Base-by-base conservation (phyloP, 2,113 vertebrate species). In the Phaethornis superciliosus region DNA sequence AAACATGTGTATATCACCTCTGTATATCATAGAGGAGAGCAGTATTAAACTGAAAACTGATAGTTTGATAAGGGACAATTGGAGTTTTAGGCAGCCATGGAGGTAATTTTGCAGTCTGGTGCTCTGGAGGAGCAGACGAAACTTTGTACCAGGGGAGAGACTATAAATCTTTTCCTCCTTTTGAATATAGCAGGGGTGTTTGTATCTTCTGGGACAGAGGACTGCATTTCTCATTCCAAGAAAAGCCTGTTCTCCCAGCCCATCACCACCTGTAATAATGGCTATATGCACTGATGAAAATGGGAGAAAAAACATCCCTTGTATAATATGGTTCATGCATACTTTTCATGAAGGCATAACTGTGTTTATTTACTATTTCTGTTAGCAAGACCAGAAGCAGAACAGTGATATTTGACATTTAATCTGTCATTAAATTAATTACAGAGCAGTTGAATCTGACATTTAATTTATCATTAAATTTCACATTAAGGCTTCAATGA, bases 391-490 rank as follows among this genome's bases (percentile, higher is more conserved):
- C 74, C 68, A 81, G 92, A 64, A 88, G 56, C 44, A 64, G 72
- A 92, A 92, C 42, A 77, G 90, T 85, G 89, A 93, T 80, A 62
- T 55, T 49, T 92, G 88, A 90, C 88, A 90, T 95, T 93, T 90
- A 94, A 56, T 81, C 65, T 90, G 88, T 88, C 85, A 84, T 92
- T 85, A 88, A 78, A 93, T 95, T 93, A 90, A 95, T 96, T 92
- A 77, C 55, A 51, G 51, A 93, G 72, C 16, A 65, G 63, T 83
- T 90, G 83, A 77, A 93, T 78, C 72, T 95, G 93, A 84, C 93
- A 95, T 94, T 94, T 84, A 78, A 87, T 92, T 86, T 95, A 60
- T 95, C 94, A 78, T 91, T 95, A 95, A 94, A 94, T 75, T 95
- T 91, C 28, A 93, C 64, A 88, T 94, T 93, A 90, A 81, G 90